Evolutionary conservation across 2,797 vertebrate species (phyloP).

Genomic region (Lagorchestes hirsutus): DNA sequence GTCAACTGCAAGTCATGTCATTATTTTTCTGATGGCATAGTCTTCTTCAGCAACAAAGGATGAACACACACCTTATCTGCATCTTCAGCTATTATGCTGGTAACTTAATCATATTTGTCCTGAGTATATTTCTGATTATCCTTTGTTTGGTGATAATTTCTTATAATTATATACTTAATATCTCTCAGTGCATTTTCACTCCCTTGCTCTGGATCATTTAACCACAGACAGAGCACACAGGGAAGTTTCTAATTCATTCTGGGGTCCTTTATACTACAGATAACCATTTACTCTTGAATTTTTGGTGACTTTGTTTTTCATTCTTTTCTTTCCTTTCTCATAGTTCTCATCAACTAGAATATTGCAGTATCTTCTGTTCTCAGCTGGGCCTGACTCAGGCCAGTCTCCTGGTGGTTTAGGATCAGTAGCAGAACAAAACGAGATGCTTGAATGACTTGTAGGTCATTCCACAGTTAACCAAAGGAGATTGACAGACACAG

Average conservation of each 20-base stretch:
- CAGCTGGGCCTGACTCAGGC: neutral
- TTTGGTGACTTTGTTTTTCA: neutral
- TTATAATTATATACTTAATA: neutral
- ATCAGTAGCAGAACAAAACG: neutral
- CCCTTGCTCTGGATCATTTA: neutral
- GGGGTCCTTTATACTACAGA: neutral
- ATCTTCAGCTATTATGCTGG: neutral
- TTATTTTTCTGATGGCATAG: too few species aligned
- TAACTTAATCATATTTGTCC: neutral
- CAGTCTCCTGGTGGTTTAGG: neutral
- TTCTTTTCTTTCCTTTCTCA: neutral
- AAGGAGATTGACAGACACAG: neutral
- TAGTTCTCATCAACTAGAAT: neutral
- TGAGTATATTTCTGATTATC: neutral
- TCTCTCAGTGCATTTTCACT: neutral
- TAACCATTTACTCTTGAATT: neutral
- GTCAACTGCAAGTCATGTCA: too few species aligned
- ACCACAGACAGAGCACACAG: neutral
- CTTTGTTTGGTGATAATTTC: neutral
- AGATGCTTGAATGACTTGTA: neutral
- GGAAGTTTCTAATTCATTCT: neutral
- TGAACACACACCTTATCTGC: neutral
- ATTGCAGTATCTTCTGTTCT: neutral
- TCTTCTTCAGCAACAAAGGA: too few species aligned
- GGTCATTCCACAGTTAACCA: neutral